Evolutionary conservation across 2,797 vertebrate genomes (phyloP).

Genomic region (Scolopax rusticola): DNA sequence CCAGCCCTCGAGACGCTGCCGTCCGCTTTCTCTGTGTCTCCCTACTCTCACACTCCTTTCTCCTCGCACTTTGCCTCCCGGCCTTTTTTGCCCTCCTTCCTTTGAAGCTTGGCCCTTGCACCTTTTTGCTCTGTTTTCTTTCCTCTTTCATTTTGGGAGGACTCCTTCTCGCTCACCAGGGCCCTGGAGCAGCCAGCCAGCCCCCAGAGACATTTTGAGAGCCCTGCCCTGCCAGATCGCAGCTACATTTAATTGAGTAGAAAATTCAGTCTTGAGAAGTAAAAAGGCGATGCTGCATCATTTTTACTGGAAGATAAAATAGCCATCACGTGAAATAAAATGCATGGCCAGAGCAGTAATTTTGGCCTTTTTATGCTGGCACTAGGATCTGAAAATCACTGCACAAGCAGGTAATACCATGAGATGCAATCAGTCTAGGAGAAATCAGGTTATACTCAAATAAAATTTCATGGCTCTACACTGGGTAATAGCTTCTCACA

Average conservation of each 20-base stretch:
- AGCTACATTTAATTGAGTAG: not conserved
- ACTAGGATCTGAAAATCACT: not conserved
- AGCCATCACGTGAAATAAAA: not conserved
- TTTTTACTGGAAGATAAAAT: slow-evolving; percentile 24
- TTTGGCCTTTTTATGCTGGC: slow-evolving; percentile 8
- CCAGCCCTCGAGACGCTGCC: slow-evolving; percentile 79
- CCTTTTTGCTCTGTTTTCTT: slow-evolving; percentile 68
- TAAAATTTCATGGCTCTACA: slow-evolving; percentile 26
- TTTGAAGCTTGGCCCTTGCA: slow-evolving; percentile 72
- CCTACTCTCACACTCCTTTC: slow-evolving; percentile 84
- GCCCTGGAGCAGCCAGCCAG: not conserved
- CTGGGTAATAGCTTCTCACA: slow-evolving; percentile 47
- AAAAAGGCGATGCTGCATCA: not conserved
- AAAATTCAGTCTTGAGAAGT: not conserved
- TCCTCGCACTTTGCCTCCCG: slow-evolving; percentile 78
- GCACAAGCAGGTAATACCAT: not conserved
- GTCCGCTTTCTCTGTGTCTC: slow-evolving; percentile 85
- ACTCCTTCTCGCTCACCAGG: not conserved
- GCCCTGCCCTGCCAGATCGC: rapidly evolving
- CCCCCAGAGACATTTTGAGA: not conserved
- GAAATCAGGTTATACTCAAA: slow-evolving; percentile 44
- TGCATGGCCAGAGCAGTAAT: slow-evolving; percentile 20
- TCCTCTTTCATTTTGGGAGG: slow-evolving; percentile 22
- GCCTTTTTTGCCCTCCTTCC: slow-evolving; percentile 76
- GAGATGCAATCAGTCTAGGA: slow-evolving; percentile 1